A percentile compares a stretch with the other conserved stretches of the same genome.
Evolutionary conservation across 2,113 vertebrate genomes (phyloP).

Genomic region (Rana temporaria): DNA sequence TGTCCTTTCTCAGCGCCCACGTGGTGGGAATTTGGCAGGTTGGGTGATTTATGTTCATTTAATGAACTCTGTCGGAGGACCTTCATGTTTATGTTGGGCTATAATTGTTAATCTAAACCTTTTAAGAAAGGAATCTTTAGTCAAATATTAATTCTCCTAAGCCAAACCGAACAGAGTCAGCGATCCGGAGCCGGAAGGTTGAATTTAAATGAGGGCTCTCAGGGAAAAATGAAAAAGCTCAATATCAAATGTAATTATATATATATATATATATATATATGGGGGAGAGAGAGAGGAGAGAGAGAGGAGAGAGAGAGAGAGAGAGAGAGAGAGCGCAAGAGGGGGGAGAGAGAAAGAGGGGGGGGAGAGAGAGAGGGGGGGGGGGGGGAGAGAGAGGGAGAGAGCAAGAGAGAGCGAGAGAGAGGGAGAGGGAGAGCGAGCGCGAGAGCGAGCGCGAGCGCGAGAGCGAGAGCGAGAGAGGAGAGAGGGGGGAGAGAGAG

Average conservation of each 20-base stretch:
- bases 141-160: slow-evolving; percentile 5
- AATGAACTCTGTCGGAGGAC: background rate
- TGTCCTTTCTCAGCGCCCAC: background rate
- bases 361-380: too few relatives aligned
- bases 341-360: too few relatives aligned
- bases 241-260: background rate
- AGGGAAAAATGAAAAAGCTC: background rate
- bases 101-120: background rate
- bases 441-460: too few relatives aligned
- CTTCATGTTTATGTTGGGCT: slow-evolving; percentile 1
- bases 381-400: too few relatives aligned
- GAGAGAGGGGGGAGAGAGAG: too few relatives aligned
- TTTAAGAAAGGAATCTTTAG: background rate
- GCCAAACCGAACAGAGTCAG: background rate
- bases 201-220: background rate
- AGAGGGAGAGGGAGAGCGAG: too few relatives aligned
- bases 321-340: too few relatives aligned
- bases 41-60: background rate
- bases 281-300: too few relatives aligned
- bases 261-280: too few relatives aligned
- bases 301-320: too few relatives aligned
- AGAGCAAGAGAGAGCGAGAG: too few relatives aligned
- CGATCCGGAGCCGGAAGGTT: background rate
- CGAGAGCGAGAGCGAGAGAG: too few relatives aligned
- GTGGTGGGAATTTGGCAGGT: slow-evolving; percentile 14